A percentile compares a stretch with the other conserved stretches of the same genome.
Evolutionary conservation across 2,113 vertebrate genomes (phyloP).

Genomic region (Microcebus jonahi): DNA sequence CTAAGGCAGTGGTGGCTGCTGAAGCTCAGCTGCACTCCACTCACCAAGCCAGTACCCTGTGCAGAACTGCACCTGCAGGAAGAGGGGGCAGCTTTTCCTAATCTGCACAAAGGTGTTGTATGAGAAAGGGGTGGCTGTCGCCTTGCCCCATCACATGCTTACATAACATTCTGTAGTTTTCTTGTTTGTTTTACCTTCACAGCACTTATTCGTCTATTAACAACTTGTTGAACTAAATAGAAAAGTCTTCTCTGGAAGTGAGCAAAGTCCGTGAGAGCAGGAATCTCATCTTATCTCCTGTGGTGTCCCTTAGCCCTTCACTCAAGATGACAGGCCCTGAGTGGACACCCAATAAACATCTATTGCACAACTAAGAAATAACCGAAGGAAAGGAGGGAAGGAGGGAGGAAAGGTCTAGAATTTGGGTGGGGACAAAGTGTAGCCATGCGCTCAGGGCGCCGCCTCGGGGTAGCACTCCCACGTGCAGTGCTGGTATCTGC

Average conservation of each 20-base stretch:
- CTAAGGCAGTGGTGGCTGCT: not conserved
- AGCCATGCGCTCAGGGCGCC: fast-evolving
- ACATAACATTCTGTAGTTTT: not conserved
- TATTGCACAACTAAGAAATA: not conserved
- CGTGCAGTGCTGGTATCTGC: fast-evolving
- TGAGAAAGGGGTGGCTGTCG: not conserved
- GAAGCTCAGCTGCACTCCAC: not conserved
- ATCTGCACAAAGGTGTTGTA: not conserved
- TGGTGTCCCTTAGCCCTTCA: not conserved
- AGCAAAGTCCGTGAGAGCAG: not conserved
- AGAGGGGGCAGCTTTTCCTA: not conserved
- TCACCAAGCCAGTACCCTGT: not conserved
- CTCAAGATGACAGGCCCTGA: not conserved
- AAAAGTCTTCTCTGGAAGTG: not conserved
- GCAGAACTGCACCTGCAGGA: not conserved
- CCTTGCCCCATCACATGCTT: not conserved
- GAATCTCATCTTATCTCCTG: not conserved
- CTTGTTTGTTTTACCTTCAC: not conserved
- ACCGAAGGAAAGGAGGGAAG: not conserved
- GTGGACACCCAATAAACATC: not conserved
- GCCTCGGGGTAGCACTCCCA: not conserved
- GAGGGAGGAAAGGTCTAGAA: not conserved
- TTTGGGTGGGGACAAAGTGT: not conserved
- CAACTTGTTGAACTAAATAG: not conserved
- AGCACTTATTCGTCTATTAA: not conserved